A percentile compares a stretch with the other conserved stretches of the same genome.
Evolutionary conservation across 2,888 invertebrate genomes (phyloP).

Genomic region (Noctua comes): DNA sequence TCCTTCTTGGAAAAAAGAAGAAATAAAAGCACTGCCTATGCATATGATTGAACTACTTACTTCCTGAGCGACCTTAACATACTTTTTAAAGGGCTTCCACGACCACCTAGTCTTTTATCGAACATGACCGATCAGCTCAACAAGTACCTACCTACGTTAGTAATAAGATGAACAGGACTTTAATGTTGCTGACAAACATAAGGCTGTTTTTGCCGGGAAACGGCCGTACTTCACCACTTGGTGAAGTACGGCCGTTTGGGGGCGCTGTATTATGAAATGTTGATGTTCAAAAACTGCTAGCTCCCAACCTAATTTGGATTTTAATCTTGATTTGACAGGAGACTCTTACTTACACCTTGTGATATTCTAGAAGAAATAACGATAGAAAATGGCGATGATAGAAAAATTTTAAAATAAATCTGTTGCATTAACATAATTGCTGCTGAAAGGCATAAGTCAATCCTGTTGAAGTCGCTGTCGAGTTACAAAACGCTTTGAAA

Average conservation of each 20-base stretch:
- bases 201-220: background rate
- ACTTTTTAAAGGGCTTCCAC: conserved; percentile 34
- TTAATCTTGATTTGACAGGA: no score
- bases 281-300: background rate
- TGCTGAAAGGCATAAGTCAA: background rate
- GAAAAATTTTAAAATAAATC: no score
- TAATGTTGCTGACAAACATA: background rate
- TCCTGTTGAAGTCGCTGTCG: background rate
- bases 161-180: background rate
- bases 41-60: conserved; percentile 17
- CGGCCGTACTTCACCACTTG: no score
- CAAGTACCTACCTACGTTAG: background rate
- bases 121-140: background rate
- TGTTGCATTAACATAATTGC: background rate
- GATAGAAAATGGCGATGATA: no score
- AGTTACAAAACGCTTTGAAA: conserved; percentile 1
- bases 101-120: background rate
- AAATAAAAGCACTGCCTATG: background rate
- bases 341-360: no score
- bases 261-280: background rate
- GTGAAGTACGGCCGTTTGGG: background rate
- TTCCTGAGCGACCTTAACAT: conserved; percentile 7
- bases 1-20: background rate
- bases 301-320: background rate
- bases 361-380: no score